These are phyloP conservation scores for Papilio gigon DNA, from an alignment of 2,888 invertebrate genomes.

Conservation along the genomic window DNA sequence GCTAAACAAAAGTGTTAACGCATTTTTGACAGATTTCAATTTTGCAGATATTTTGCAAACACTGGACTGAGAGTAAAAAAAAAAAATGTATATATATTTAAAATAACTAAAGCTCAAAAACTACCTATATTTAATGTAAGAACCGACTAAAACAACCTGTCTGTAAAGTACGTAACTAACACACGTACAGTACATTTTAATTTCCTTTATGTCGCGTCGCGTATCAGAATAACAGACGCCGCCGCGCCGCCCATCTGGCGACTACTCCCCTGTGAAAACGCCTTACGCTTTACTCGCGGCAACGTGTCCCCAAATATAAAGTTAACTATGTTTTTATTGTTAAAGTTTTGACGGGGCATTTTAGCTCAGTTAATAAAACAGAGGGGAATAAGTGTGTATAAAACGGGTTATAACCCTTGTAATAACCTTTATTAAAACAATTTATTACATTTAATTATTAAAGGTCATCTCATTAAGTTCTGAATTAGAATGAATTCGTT, in stretches of 20 bases:
- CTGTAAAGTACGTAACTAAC: slow-evolving; percentile 2
- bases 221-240: slow-evolving; percentile 33
- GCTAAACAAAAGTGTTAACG: not conserved
- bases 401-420: slow-evolving; percentile 36
- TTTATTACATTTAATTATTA: slow-evolving; percentile 27
- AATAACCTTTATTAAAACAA: slow-evolving; percentile 39
- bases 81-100: no score
- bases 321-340: slow-evolving; percentile 47
- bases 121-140: not conserved
- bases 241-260: slow-evolving; percentile 43
- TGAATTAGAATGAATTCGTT: not conserved
- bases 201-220: slow-evolving; percentile 27
- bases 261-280: slow-evolving; percentile 41
- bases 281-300: slow-evolving; percentile 51
- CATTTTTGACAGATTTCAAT: no score
- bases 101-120: not conserved
- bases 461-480: slow-evolving; percentile 17
- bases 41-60: no score
- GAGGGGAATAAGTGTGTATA: slow-evolving; percentile 37
- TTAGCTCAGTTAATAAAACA: slow-evolving; percentile 39
- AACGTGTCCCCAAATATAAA: slow-evolving; percentile 49
- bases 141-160: not conserved
- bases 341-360: slow-evolving; percentile 42
- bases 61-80: no score
- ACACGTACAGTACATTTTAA: slow-evolving; percentile 32